phyloP scores from a whole-genome alignment of 2,888 invertebrate genomes.

The Oligia strigilis region DNA sequence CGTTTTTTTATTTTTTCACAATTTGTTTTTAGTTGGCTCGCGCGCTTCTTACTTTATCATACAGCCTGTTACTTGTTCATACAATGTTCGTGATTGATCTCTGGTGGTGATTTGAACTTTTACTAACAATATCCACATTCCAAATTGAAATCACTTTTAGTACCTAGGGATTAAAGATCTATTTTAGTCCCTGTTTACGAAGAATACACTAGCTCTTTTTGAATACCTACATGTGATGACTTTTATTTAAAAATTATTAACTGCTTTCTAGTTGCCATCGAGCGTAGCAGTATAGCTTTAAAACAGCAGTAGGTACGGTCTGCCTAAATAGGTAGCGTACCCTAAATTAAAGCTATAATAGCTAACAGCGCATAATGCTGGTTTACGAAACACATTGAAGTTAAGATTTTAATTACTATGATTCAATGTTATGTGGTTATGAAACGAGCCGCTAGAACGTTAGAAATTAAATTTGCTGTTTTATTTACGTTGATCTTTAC shows the following conservation, averaged over 20 bases:
- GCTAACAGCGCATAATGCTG: slow-evolving; percentile 24
- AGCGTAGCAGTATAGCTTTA: neutral
- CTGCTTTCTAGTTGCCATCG: neutral
- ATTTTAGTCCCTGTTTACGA: no score
- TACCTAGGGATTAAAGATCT: no score
- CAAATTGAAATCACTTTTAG: no score
- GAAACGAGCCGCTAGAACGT: slow-evolving; percentile 48
- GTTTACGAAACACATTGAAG: slow-evolving; percentile 56
- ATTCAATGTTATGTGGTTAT: slow-evolving; percentile 52
- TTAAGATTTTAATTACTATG: slow-evolving; percentile 60
- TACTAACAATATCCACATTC: no score
- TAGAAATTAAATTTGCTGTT: slow-evolving; percentile 53
- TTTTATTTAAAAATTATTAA: neutral
- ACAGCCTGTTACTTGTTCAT: no score
- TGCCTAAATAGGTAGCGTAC: neutral
- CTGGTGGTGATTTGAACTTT: no score
- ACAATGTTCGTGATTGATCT: no score
- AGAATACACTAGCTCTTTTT: no score
- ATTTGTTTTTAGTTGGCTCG: no score
- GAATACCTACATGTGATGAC: no score
- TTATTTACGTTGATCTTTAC: slow-evolving; percentile 55
- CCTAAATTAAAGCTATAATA: slow-evolving; percentile 21
- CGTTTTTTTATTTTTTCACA: no score
- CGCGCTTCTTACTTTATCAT: no score
- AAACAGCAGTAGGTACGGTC: neutral